Base-by-base conservation (phyloP, 2,113 vertebrate genomes). In the Pelusios castaneus region DNA sequence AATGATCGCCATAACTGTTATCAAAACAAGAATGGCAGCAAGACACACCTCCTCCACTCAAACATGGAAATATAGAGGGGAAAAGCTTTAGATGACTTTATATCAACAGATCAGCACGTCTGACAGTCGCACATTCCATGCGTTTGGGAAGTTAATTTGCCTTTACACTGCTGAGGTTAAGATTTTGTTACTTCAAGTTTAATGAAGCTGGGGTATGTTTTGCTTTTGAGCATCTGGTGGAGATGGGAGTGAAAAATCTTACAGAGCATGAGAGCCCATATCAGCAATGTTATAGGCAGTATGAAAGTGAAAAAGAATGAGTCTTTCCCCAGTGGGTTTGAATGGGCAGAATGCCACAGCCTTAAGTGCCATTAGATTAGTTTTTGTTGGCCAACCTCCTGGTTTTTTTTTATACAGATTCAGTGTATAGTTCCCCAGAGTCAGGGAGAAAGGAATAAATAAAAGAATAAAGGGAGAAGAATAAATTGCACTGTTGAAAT, bases 381-480 rank as follows among this genome's bases (percentile, higher is more conserved):
- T 60, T 60, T 60, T 31, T 31, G 29, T 31, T 60, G 31, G 58
- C 58, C 14, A 63, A 63, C 60, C 34, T 63, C 29, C 31, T 60
- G 29, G 13, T 2, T 16, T 47, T 63, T 16, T 34, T 63, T 34
- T 34, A 34, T 63, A 34, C 31, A 34, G 60, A 29, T 76, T 83
- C n/a, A 5, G 25, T 7, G 58, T 10, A 13, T 22, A 51, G 5
- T n/a, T 85, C 80, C 84, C 82, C 45, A 27, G 60, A 55, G 45
- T 0, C 0, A 1, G 5, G 10, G 5, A 76, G 41, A 87, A 92
- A 9, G 51, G 55, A 95, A 85, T n/a, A n/a, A n/a, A n/a, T n/a
- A n/a, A n/a, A n/a, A n/a, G n/a, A n/a, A n/a, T n/a, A 87, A 92
- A 9, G 51, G 55, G 94, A 85, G 13, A 85, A 80, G 19, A 90